Conservation (phyloP, 2,113 vertebrate species). For the Ornithorhynchus anatinus region DNA sequence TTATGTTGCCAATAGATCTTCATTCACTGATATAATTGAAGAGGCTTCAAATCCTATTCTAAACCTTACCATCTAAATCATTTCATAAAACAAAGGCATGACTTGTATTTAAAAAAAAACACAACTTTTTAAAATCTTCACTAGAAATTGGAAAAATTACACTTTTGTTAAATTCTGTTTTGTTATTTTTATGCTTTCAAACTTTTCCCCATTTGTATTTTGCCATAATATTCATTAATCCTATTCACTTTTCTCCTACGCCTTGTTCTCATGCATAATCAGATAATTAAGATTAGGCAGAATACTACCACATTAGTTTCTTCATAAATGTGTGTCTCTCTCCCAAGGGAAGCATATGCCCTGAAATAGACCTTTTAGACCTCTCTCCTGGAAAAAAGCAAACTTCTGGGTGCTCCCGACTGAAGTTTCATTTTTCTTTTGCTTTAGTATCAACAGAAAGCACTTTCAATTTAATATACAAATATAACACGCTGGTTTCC, state of each 20-base stretch:
- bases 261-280: slow-evolving; percentile 1
- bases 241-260: not conserved
- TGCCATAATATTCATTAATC: slow-evolving; percentile 21
- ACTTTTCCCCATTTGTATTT: not conserved
- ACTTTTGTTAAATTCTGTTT: not conserved
- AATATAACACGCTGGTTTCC: slow-evolving; percentile 25
- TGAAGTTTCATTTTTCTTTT: slow-evolving; percentile 28
- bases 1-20: no score
- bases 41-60: no score
- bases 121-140: no score
- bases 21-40: no score
- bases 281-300: slow-evolving; percentile 16
- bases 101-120: no score
- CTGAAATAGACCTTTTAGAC: slow-evolving; percentile 14
- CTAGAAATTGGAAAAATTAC: no score
- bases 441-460: slow-evolving; percentile 4
- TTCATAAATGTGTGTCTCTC: slow-evolving; percentile 15
- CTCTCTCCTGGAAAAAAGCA: not conserved
- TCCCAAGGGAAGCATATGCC: not conserved
- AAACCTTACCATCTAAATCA: no score
- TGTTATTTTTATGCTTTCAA: not conserved
- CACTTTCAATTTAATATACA: slow-evolving; percentile 50
- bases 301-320: not conserved
- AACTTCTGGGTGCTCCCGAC: slow-evolving; percentile 1
- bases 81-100: no score